These are phyloP conservation scores for Gadus chalcogrammus DNA, from an alignment of 2,113 vertebrate species.

Conservation along the genomic window DNA sequence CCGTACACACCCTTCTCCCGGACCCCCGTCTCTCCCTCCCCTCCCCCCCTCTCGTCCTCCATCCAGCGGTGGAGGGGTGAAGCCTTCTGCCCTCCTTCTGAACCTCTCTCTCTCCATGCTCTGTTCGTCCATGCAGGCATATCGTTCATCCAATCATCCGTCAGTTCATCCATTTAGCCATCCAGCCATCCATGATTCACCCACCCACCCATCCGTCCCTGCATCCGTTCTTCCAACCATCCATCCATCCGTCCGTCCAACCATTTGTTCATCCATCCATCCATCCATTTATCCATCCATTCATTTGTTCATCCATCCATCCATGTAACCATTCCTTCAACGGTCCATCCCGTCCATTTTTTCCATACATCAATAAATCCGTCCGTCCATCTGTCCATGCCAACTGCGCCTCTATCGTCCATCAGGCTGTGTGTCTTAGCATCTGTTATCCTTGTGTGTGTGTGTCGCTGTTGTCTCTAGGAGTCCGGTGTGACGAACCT, in stretches of 20 bases:
- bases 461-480: too few relatives aligned
- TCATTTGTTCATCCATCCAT: not conserved
- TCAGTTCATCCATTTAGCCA: too few relatives aligned
- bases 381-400: not conserved
- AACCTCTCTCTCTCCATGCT: not conserved
- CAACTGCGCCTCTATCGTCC: not conserved
- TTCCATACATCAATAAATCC: not conserved
- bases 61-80: too few relatives aligned
- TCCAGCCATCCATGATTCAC: too few relatives aligned
- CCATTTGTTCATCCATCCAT: not conserved
- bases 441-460: too few relatives aligned
- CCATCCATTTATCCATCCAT: not conserved
- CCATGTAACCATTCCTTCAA: not conserved
- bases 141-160: too few relatives aligned
- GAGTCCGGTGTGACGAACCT: not conserved
- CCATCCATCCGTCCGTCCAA: not conserved
- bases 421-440: not conserved
- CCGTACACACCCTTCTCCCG: too few relatives aligned
- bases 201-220: too few relatives aligned
- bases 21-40: too few relatives aligned
- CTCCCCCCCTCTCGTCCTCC: not conserved
- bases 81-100: not conserved
- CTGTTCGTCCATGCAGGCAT: slow-evolving; percentile 18
- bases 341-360: not conserved
- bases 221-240: slow-evolving; percentile 46